Conservation (phyloP, 1,140 invertebrate genomes). For the Ceratina japonica region DNA sequence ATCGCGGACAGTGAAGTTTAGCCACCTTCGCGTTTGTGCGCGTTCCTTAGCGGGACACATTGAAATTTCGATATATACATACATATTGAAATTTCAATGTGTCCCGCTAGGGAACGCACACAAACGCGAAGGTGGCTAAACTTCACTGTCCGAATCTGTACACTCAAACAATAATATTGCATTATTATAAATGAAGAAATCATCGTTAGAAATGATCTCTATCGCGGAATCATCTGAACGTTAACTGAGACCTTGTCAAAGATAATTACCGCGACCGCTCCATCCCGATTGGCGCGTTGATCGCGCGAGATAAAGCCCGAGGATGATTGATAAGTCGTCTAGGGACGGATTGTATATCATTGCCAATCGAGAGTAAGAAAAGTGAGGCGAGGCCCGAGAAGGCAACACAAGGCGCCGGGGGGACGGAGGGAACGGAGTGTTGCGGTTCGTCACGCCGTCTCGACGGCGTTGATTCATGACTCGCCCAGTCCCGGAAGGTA, state of each 20-base stretch:
- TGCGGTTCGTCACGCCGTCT: constrained; percentile 58
- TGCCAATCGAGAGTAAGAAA: constrained; percentile 26
- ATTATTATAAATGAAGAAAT: too few species aligned
- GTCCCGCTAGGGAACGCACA: too few species aligned
- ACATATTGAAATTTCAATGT: too few species aligned
- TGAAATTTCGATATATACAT: too few species aligned
- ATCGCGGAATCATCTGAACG: too few species aligned
- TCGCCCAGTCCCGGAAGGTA: constrained; percentile 67
- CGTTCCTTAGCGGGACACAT: too few species aligned
- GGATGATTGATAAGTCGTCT: constrained; percentile 23
- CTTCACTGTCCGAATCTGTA: too few species aligned
- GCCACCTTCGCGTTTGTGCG: too few species aligned
- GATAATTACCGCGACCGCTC: neutral
- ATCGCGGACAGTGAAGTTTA: too few species aligned
- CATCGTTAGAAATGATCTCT: too few species aligned
- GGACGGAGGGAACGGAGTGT: neutral
- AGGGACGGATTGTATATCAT: constrained; percentile 57
- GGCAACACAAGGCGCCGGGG: neutral
- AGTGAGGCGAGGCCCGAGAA: neutral
- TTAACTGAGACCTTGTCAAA: neutral
- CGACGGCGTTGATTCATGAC: constrained; percentile 66
- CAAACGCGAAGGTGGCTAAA: too few species aligned
- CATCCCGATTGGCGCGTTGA: neutral
- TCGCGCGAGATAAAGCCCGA: neutral
- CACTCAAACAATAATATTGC: too few species aligned